Conservation (phyloP, 2,113 vertebrate genomes). For the Poeciliopsis retropinna region DNA sequence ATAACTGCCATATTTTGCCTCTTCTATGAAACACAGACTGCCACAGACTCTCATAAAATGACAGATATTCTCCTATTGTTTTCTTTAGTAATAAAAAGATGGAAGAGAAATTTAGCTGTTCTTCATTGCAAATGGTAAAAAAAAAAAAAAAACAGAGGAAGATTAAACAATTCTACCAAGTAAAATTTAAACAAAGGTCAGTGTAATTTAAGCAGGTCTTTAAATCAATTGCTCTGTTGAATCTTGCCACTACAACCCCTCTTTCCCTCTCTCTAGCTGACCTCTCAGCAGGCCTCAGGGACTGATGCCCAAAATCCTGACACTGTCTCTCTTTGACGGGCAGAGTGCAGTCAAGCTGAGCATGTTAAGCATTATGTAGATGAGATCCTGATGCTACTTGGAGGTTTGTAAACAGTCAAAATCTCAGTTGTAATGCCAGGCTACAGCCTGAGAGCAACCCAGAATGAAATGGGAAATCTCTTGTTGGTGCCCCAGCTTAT, state of each 20-base stretch:
- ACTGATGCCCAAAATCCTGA: conserved; percentile 59
- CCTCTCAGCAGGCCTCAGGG: conserved; percentile 40
- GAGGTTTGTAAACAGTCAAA: conserved; percentile 69
- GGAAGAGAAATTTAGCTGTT: neutral
- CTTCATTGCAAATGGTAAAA: neutral
- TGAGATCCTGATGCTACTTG: conserved; percentile 48
- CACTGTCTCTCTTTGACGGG: conserved; percentile 51
- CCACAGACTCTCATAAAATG: too few species aligned
- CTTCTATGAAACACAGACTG: neutral
- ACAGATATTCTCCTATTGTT: neutral
- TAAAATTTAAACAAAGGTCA: neutral
- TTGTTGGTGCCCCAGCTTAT: conserved; percentile 9
- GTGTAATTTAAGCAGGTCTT: conserved; percentile 1
- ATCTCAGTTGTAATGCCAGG: conserved; percentile 55
- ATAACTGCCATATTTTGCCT: neutral
- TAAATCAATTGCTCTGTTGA: conserved; percentile 23
- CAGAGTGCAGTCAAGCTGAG: conserved; percentile 49
- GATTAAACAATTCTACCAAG: neutral
- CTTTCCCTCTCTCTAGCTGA: conserved; percentile 7
- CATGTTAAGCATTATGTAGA: conserved; percentile 74
- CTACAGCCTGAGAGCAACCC: conserved; percentile 49
- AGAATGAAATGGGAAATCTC: conserved; percentile 59
- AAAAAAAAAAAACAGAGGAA: neutral
- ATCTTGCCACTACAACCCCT: conserved; percentile 10
- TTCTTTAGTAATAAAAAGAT: neutral